A percentile compares a stretch with the other conserved stretches of the same genome.
Evolutionary conservation across 2,797 vertebrate genomes (phyloP).

Genomic region (Tokudaia tokunoshimensis): DNA sequence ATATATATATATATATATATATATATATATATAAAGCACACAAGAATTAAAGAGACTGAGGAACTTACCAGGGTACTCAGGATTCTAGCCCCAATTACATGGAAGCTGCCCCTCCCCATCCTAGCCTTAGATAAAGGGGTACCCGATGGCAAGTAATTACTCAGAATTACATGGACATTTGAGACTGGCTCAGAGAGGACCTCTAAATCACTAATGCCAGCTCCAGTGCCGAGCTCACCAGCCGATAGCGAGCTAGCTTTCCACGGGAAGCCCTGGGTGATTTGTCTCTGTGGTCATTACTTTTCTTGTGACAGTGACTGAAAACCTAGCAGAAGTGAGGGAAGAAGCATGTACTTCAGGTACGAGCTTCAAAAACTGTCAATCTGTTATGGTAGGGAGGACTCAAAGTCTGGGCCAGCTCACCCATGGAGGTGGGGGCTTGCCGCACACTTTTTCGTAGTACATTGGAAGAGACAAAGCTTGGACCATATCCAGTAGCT

Average conservation of each 20-base stretch:
- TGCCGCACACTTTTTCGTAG: background rate
- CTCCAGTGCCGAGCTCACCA: background rate
- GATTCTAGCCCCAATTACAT: background rate
- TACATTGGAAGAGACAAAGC: background rate
- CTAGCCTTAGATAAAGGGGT: background rate
- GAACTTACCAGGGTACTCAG: background rate
- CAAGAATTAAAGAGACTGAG: background rate
- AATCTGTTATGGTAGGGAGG: no score
- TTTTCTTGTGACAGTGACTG: background rate
- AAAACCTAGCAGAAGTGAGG: background rate
- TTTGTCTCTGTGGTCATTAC: background rate
- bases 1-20: no score
- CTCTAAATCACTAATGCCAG: background rate
- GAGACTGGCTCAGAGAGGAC: background rate
- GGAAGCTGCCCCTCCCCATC: background rate
- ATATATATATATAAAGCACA: no score
- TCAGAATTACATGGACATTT: background rate
- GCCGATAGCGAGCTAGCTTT: background rate
- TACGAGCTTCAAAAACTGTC: background rate
- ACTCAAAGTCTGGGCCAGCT: background rate
- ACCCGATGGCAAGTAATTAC: background rate
- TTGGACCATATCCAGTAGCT: background rate
- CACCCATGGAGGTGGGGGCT: background rate
- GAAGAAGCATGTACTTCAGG: background rate
- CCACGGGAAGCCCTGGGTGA: background rate